Conservation (phyloP, 2,797 vertebrate species). For the Chelidonichthys spinosus region DNA sequence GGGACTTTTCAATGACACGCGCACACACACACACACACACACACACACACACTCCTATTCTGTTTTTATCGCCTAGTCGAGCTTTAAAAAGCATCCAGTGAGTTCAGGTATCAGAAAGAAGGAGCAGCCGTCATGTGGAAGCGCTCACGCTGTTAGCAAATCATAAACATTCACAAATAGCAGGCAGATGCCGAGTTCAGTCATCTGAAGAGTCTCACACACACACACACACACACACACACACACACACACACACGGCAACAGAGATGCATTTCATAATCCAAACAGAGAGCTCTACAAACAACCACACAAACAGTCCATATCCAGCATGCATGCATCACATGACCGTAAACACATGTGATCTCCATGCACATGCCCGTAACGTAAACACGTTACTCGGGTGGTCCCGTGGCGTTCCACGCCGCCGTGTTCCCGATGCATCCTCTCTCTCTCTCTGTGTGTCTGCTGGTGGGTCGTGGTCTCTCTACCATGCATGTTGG, state of each 20-base stretch:
- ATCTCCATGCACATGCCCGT: constrained; percentile 63
- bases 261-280: constrained; percentile 60
- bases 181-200: constrained; percentile 83
- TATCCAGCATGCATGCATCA: constrained; percentile 69
- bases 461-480: constrained; percentile 19
- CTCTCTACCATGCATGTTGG: constrained; percentile 45
- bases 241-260: background rate
- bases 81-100: constrained; percentile 48
- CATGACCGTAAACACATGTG: constrained; percentile 68
- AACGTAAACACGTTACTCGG: constrained; percentile 74
- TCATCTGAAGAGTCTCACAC: constrained; percentile 71
- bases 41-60: background rate
- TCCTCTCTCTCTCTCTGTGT: constrained; percentile 34
- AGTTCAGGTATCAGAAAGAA: constrained; percentile 68
- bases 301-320: constrained; percentile 64
- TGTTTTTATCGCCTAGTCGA: constrained; percentile 19
- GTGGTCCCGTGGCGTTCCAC: constrained; percentile 64
- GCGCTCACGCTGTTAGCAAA: constrained; percentile 80
- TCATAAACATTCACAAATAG: constrained; percentile 85
- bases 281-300: constrained; percentile 67
- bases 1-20: constrained; percentile 31
- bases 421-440: constrained; percentile 40
- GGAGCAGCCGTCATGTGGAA: constrained; percentile 79
- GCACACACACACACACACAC: constrained; percentile 17
- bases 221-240: constrained; percentile 23